These are phyloP conservation scores for Gobio occitaniae DNA, from an alignment of 2,797 vertebrate species.

Conservation along the genomic window DNA sequence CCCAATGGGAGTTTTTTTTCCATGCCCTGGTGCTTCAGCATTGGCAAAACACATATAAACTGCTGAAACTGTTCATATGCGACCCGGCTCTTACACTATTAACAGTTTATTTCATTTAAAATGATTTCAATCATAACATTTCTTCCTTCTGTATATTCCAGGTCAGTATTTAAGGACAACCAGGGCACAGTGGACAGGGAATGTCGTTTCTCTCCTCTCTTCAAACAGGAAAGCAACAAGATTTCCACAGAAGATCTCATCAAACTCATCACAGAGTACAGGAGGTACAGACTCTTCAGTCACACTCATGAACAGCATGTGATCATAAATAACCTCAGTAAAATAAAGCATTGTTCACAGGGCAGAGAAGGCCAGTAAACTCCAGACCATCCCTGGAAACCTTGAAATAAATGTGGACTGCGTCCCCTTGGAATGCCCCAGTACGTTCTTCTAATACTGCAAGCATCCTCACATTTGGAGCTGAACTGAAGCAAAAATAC, in stretches of 20 bases:
- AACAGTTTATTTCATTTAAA: not conserved
- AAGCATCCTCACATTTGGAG: not conserved
- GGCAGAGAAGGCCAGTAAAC: slow-evolving; percentile 95
- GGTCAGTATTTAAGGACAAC: slow-evolving; percentile 96
- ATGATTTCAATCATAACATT: not conserved
- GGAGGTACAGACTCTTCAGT: slow-evolving; percentile 77
- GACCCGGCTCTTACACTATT: not conserved
- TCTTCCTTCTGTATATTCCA: slow-evolving; percentile 60
- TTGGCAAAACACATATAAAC: not conserved
- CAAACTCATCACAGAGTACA: slow-evolving; percentile 91
- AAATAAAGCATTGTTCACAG: slow-evolving; percentile 72
- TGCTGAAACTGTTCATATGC: not conserved
- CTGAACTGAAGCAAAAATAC: not conserved
- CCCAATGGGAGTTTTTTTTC: not conserved
- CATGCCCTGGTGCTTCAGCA: not conserved
- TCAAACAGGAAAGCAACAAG: slow-evolving; percentile 97
- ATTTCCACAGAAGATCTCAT: slow-evolving; percentile 95
- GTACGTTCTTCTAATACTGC: slow-evolving; percentile 75
- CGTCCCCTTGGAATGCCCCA: slow-evolving; percentile 92
- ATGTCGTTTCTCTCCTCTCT: slow-evolving; percentile 93
- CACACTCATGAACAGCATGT: not conserved
- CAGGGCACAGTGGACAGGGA: slow-evolving; percentile 94
- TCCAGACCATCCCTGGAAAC: slow-evolving; percentile 92
- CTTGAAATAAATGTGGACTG: slow-evolving; percentile 90
- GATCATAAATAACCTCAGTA: not conserved